Evolutionary conservation across 2,797 vertebrate species (phyloP).

Genomic region (Etheostoma perlongum): DNA sequence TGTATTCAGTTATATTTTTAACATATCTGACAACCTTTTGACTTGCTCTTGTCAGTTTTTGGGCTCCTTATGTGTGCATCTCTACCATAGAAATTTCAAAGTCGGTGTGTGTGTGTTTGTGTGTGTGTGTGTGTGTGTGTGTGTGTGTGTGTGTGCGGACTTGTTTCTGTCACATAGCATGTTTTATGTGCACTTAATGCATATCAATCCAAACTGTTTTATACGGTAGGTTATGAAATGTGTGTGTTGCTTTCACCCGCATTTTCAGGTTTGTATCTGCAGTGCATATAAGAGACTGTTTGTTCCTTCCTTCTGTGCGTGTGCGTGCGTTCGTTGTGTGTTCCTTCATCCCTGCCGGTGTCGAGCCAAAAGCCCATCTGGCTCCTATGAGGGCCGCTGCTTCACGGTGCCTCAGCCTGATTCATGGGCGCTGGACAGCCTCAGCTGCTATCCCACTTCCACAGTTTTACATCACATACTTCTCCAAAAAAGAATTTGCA

Average conservation of each 20-base stretch:
- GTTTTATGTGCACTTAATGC: constrained; percentile 5
- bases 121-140: too few relatives aligned
- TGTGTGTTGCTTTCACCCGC: background rate
- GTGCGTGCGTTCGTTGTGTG: constrained; percentile 48
- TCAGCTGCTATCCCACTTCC: constrained; percentile 83
- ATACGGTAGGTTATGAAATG: constrained; percentile 2
- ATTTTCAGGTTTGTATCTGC: constrained; percentile 33
- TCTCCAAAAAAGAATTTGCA: constrained; percentile 44
- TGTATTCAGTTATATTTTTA: too few relatives aligned
- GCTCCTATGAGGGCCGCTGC: constrained; percentile 73
- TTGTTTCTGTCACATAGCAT: background rate
- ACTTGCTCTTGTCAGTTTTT: too few relatives aligned
- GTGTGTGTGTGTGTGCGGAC: background rate
- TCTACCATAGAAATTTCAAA: too few relatives aligned
- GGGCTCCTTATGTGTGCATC: too few relatives aligned
- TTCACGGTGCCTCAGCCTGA: constrained; percentile 82
- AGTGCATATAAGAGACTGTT: constrained; percentile 51
- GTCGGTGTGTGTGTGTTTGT: too few relatives aligned
- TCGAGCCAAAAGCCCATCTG: constrained; percentile 79
- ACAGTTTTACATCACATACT: constrained; percentile 73
- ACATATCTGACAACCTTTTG: too few relatives aligned
- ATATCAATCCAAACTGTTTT: background rate
- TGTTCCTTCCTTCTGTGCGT: constrained; percentile 55
- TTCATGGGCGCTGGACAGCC: constrained; percentile 78
- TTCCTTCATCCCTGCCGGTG: constrained; percentile 51